Evolutionary conservation across 2,797 vertebrate species (phyloP).

Genomic region (Cryptoprocta ferox): DNA sequence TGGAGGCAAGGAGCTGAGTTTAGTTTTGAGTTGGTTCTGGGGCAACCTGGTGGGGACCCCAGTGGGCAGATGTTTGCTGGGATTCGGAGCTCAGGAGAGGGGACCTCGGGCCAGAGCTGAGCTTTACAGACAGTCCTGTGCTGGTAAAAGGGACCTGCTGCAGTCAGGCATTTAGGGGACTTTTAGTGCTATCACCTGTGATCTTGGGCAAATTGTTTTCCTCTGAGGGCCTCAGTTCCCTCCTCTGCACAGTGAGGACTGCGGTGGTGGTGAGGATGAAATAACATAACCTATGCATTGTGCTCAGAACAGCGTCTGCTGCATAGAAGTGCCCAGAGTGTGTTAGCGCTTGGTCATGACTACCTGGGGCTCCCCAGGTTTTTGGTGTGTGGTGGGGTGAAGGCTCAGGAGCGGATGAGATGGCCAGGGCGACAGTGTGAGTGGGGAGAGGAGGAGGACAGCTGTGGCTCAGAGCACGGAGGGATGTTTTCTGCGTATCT

Average conservation of each 20-base stretch:
- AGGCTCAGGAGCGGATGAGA: background rate
- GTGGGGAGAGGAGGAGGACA: background rate
- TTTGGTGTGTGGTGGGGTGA: background rate
- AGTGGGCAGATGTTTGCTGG: background rate
- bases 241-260: background rate
- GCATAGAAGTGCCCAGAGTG: rapidly evolving
- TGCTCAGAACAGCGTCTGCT: background rate
- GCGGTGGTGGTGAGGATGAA: background rate
- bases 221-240: background rate
- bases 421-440: too few species aligned
- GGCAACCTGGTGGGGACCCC: background rate
- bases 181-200: rapidly evolving
- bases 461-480: background rate
- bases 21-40: background rate
- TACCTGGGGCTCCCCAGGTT: background rate
- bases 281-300: rapidly evolving
- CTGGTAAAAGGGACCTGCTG: background rate
- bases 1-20: background rate
- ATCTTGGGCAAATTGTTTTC: background rate
- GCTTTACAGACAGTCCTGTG: background rate
- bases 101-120: background rate
- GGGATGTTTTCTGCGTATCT: background rate
- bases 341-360: background rate
- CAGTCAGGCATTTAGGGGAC: background rate
- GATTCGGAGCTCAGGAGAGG: background rate